These are phyloP conservation scores for Propithecus deckenii DNA, from an alignment of 2,797 vertebrate species.

Conservation along the genomic window DNA sequence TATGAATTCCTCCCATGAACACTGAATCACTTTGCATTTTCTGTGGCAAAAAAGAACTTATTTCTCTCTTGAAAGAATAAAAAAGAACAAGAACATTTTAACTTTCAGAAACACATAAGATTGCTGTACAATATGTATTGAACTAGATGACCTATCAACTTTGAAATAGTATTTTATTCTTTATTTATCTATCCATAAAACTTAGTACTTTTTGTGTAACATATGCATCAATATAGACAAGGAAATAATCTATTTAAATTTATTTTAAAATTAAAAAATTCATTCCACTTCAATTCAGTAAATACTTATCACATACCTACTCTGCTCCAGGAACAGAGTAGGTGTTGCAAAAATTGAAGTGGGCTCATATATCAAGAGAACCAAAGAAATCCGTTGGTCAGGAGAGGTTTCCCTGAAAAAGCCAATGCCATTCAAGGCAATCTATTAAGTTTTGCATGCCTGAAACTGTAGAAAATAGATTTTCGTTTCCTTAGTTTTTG, in stretches of 20 bases:
- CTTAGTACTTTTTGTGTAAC: neutral
- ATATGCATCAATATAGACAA: neutral
- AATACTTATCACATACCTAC: neutral
- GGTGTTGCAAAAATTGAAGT: neutral
- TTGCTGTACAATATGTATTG: neutral
- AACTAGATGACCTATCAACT: neutral
- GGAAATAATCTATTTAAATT: neutral
- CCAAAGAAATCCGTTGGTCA: neutral
- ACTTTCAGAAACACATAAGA: slow-evolving; percentile 51
- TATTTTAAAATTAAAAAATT: neutral
- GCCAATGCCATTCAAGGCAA: neutral
- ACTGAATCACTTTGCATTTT: slow-evolving; percentile 81
- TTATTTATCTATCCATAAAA: neutral
- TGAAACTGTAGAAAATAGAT: neutral
- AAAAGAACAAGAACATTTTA: slow-evolving; percentile 31
- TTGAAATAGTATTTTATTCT: slow-evolving; percentile 7
- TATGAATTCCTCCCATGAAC: slow-evolving; percentile 84
- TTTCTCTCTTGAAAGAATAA: slow-evolving; percentile 56
- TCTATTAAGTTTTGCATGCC: neutral
- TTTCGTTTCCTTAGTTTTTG: neutral
- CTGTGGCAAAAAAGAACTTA: slow-evolving; percentile 65
- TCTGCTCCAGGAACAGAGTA: neutral
- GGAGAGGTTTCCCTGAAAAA: neutral
- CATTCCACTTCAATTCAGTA: neutral
- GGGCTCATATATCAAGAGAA: neutral